These are phyloP conservation scores for Streblospio benedicti DNA, from an alignment of 1,140 invertebrate genomes.

Conservation along the genomic window DNA sequence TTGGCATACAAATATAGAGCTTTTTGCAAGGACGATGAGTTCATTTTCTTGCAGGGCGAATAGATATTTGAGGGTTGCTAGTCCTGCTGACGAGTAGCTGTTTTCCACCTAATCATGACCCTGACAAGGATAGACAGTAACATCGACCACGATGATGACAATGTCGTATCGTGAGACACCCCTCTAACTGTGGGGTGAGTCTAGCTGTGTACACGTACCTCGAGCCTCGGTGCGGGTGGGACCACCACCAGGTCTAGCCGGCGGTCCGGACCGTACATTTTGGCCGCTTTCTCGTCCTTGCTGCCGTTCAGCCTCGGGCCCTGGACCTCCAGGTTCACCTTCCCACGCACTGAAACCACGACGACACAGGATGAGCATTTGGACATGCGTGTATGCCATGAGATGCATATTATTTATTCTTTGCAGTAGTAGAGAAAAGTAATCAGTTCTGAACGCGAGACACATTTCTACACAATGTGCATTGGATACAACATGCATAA, in stretches of 20 bases:
- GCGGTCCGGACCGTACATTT: conserved; percentile 47
- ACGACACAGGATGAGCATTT: conserved; percentile 30
- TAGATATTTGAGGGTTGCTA: too few relatives aligned
- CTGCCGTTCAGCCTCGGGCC: conserved; percentile 46
- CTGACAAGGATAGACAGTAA: not conserved
- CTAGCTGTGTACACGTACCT: too few relatives aligned
- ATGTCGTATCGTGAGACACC: not conserved
- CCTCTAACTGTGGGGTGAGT: conserved; percentile 7
- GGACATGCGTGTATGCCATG: not conserved
- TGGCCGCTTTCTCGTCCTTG: conserved; percentile 42
- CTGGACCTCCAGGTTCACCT: conserved; percentile 45
- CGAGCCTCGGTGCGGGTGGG: conserved; percentile 44
- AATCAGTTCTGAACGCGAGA: not conserved
- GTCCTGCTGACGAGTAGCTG: too few relatives aligned
- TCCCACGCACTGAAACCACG: too few relatives aligned
- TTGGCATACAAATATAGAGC: too few relatives aligned
- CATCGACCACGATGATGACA: not conserved
- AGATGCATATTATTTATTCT: not conserved
- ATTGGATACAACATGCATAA: not conserved
- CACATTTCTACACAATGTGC: not conserved
- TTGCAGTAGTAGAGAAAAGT: not conserved
- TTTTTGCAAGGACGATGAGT: too few relatives aligned
- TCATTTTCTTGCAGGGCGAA: too few relatives aligned
- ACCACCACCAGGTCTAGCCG: conserved; percentile 46
- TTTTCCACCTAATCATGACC: too few relatives aligned